These are phyloP conservation scores for Crotophaga sulcirostris DNA, from an alignment of 2,113 vertebrate species.

Conservation along the genomic window DNA sequence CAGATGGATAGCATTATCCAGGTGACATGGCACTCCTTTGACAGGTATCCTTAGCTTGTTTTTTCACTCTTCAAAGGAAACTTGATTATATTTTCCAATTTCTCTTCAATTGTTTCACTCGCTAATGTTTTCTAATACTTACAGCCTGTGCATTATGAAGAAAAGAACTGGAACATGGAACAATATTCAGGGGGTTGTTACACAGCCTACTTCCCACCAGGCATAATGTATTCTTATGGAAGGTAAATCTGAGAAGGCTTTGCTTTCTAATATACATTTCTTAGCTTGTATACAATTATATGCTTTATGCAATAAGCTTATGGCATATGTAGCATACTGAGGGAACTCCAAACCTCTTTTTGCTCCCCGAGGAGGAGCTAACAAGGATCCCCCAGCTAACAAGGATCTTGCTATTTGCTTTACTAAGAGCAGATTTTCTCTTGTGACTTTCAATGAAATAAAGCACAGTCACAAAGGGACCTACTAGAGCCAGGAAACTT, in stretches of 20 bases:
- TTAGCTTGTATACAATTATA: neutral
- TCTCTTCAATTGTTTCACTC: constrained; percentile 21
- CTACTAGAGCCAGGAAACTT: neutral
- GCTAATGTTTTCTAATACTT: constrained; percentile 35
- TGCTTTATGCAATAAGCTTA: neutral
- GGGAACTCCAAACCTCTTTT: neutral
- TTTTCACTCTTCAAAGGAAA: neutral
- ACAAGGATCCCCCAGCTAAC: neutral
- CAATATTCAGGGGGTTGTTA: constrained; percentile 97
- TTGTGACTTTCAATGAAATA: neutral
- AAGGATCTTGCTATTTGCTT: neutral
- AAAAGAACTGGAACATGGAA: constrained; percentile 94
- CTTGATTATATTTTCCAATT: neutral
- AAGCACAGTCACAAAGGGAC: neutral
- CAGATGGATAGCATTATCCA: neutral
- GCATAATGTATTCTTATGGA: constrained; percentile 90
- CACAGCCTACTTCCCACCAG: constrained; percentile 91
- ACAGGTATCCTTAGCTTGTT: neutral
- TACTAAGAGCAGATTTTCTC: neutral
- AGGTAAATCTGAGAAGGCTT: constrained; percentile 74
- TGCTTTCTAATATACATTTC: neutral
- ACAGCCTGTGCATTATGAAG: constrained; percentile 94
- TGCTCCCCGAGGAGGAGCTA: too few relatives aligned
- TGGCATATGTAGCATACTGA: neutral
- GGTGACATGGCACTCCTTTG: neutral